Conservation (phyloP, 2,113 vertebrate species). For the Verasper variegatus region DNA sequence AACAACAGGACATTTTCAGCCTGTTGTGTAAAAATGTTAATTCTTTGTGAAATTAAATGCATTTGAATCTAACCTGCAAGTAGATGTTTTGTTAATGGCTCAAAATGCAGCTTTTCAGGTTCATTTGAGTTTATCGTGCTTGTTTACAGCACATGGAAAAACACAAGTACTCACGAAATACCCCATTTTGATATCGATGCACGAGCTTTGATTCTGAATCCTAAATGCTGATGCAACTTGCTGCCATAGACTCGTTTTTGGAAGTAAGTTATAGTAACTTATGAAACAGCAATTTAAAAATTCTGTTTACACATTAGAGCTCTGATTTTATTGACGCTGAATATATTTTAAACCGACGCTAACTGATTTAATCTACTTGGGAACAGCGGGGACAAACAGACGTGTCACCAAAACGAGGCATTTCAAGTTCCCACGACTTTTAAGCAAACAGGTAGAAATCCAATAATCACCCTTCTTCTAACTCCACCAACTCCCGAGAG, state of each 20-base stretch:
- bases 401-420: neutral
- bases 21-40: too few species aligned
- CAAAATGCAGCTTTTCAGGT: neutral
- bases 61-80: neutral
- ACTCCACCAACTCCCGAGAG: neutral
- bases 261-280: too few species aligned
- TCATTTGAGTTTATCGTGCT: too few species aligned
- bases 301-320: too few species aligned
- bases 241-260: too few species aligned
- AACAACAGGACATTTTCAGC: neutral
- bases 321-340: neutral
- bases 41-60: neutral
- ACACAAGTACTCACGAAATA: too few species aligned
- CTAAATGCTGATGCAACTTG: too few species aligned
- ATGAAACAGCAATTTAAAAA: too few species aligned
- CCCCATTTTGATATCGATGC: too few species aligned
- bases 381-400: neutral
- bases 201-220: too few species aligned
- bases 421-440: neutral
- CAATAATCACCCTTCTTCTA: neutral
- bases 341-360: neutral
- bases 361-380: neutral
- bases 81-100: neutral
- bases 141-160: neutral
- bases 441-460: neutral